Conservation (phyloP, 1,140 invertebrate genomes). For the Asobara japonica region DNA sequence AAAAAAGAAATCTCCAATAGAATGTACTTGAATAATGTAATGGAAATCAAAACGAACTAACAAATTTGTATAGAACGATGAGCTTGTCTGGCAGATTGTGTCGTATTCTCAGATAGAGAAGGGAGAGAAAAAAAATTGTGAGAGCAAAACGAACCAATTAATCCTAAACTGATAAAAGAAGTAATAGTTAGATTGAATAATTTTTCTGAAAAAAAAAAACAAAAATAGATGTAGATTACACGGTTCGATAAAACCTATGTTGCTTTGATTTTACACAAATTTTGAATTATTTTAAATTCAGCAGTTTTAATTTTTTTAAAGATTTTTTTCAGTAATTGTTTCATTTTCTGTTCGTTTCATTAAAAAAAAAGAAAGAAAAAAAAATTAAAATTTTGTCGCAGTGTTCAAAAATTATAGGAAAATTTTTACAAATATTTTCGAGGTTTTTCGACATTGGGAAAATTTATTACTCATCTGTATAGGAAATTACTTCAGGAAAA, state of each 20-base stretch:
- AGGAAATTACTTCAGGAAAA: too few relatives aligned
- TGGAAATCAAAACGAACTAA: slow-evolving; percentile 14
- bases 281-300: too few relatives aligned
- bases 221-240: background rate
- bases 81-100: slow-evolving; percentile 21
- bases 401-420: too few relatives aligned
- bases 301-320: too few relatives aligned
- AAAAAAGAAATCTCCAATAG: slow-evolving; percentile 9
- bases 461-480: too few relatives aligned
- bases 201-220: background rate
- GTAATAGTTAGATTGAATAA: slow-evolving; percentile 20
- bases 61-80: slow-evolving; percentile 10
- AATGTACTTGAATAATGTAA: slow-evolving; percentile 11
- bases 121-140: slow-evolving; percentile 7
- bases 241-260: background rate
- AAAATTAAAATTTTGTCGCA: too few relatives aligned
- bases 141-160: slow-evolving; percentile 38
- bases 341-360: background rate
- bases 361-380: background rate
- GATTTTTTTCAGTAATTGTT: too few relatives aligned
- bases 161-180: slow-evolving; percentile 33
- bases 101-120: slow-evolving; percentile 18
- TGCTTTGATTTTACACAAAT: too few relatives aligned
- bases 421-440: too few relatives aligned
- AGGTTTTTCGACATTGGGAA: too few relatives aligned